These are phyloP conservation scores for Cassiopea andromeda DNA, from an alignment of 30 jellyfish, hydroid and myxozoan genomes.

Conservation along the genomic window DNA sequence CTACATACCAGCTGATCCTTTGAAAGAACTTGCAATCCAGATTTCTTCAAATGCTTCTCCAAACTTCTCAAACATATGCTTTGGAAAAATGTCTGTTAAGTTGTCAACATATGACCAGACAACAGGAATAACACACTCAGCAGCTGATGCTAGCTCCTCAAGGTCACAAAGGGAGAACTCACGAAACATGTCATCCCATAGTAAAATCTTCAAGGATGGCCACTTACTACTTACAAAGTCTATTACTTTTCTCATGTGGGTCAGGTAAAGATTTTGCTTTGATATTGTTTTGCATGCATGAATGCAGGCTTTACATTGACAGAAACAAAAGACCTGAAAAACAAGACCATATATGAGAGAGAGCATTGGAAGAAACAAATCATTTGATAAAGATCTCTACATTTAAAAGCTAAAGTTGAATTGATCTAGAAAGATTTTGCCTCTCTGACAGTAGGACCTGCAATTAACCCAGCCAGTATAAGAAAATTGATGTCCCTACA, in stretches of 20 bases:
- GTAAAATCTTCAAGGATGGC: conserved; percentile 63
- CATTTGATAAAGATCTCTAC: no score
- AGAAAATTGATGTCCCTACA: no score
- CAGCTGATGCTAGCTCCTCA: conserved; percentile 70
- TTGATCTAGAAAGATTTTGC: no score
- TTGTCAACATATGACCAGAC: conserved; percentile 95
- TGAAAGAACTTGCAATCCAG: conserved; percentile 96
- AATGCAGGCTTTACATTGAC: conserved; percentile 86
- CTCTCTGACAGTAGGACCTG: no score
- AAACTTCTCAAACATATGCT: conserved; percentile 84
- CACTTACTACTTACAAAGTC: conserved; percentile 52
- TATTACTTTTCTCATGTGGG: conserved; percentile 85
- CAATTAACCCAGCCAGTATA: no score
- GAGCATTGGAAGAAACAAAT: no score
- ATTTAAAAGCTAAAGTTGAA: no score
- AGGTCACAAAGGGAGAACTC: conserved; percentile 79
- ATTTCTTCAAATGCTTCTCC: conserved; percentile 92
- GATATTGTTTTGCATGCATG: conserved; percentile 60
- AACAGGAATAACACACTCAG: conserved; percentile 76
- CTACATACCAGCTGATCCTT: conserved; percentile 87
- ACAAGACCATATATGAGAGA: not conserved
- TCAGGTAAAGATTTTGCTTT: conserved; percentile 62
- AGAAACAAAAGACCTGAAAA: conserved; percentile 86
- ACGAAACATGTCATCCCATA: conserved; percentile 99
- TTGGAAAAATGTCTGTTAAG: conserved; percentile 75